Percentiles rank a stretch among this genome's conserved stretches.
These are phyloP conservation scores for Megaceryle alcyon DNA, from an alignment of 2,797 vertebrate species.

Conservation along the genomic window DNA sequence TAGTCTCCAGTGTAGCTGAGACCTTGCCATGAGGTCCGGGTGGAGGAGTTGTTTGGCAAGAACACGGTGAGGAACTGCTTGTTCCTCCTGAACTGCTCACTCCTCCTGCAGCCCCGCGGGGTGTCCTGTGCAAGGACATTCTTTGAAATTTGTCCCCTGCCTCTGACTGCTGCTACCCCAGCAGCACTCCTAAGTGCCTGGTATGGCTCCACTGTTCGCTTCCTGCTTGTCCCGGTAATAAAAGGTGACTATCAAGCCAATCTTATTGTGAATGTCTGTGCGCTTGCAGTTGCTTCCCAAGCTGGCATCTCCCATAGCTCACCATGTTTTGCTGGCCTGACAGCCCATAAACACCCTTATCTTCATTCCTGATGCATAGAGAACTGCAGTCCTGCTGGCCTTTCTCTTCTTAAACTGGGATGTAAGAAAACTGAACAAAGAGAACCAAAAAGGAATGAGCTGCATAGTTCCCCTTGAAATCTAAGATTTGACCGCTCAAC, in stretches of 20 bases:
- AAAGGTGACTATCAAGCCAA: conserved; percentile 44
- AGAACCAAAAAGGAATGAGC: neutral
- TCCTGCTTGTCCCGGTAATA: neutral
- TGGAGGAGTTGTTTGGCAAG: neutral
- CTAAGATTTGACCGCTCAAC: neutral
- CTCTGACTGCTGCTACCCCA: neutral
- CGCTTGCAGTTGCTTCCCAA: neutral
- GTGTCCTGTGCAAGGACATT: neutral
- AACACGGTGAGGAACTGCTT: neutral
- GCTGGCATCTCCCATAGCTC: conserved; percentile 4
- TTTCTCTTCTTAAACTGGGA: neutral
- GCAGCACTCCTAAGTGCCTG: neutral
- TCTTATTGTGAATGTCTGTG: conserved; percentile 37
- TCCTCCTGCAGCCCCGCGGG: neutral
- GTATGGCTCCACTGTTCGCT: neutral
- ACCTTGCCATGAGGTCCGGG: neutral
- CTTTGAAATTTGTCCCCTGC: neutral
- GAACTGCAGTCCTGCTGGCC: neutral
- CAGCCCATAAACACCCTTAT: neutral
- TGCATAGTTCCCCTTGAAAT: neutral
- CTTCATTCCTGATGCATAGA: neutral
- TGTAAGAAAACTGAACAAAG: neutral
- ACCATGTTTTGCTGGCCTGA: neutral
- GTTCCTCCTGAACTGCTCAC: neutral
- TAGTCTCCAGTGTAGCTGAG: neutral